Percentiles rank a stretch among this genome's conserved stretches.
Evolutionary conservation across 2,888 invertebrate species (phyloP).

Genomic region (Bellardia pandia): DNA sequence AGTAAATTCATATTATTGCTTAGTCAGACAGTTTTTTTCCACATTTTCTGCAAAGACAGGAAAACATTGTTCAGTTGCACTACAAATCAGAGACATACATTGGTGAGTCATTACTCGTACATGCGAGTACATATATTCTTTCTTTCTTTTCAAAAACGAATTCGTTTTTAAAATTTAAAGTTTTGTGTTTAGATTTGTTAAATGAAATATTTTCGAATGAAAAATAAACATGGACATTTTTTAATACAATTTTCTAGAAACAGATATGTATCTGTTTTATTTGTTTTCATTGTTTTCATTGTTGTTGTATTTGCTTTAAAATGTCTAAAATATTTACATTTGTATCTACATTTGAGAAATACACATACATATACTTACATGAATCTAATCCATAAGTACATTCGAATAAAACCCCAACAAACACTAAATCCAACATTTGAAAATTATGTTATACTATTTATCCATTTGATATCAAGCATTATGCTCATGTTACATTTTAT

Average conservation of each 20-base stretch:
- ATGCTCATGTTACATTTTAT: too few species aligned
- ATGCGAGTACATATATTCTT: too few species aligned
- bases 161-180: not conserved
- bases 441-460: too few species aligned
- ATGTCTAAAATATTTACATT: constrained; percentile 3
- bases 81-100: too few species aligned
- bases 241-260: not conserved
- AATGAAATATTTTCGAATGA: not conserved
- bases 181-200: not conserved
- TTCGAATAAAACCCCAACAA: not conserved
- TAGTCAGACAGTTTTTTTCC: too few species aligned
- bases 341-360: not conserved
- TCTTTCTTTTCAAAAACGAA: not conserved
- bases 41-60: too few species aligned
- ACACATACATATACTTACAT: not conserved
- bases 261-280: not conserved
- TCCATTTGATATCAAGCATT: too few species aligned
- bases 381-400: not conserved
- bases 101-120: too few species aligned
- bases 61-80: too few species aligned
- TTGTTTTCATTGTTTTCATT: not conserved
- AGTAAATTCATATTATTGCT: too few species aligned
- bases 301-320: constrained; percentile 2
- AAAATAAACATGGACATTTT: not conserved
- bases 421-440: too few species aligned